Evolutionary conservation across 2,113 vertebrate genomes (phyloP), one percentile per base, ranked within the genome.

Genomic region (Enhydra lutris): DNA sequence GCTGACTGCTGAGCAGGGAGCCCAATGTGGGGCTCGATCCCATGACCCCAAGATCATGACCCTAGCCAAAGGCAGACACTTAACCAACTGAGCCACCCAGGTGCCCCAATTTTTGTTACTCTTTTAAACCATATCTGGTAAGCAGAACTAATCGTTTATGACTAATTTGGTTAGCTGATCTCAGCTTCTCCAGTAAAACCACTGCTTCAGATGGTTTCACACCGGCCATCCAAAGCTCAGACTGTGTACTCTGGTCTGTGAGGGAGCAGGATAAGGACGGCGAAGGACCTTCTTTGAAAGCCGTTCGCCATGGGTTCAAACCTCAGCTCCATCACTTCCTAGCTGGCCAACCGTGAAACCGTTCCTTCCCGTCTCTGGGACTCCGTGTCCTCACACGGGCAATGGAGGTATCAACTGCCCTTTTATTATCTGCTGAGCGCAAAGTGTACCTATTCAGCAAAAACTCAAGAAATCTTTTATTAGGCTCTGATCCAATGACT

Each of bases 301-400:
- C 11, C 14, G 29, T 20, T 23, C 3, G 0, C 6, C 1, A 0
- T 42, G 6, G 21, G 31, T 59, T 78, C 71, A 24, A 10, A 23
- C 24, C 81, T 11, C 81, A 18, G 31, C 42, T 87, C 79, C 7
- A 2, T 29, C 14, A 8, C 20, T 84, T 61, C 79, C 42, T 59
- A 20, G 71, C 42, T 76, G 59, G 31, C 65, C 31, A 3, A 59
- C 73, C 50, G 7, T 39, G 74, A 61, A n/a, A 78, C 55, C 26
- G 9, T 39, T 29, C 24, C 85, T 39, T 39, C 55, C 15, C 7
- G 10, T 81, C 31, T 88, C 79, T 31, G 73, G 39, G 71, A 45
- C 88, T 86, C 88, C 17, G 39, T n/a, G 50, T 76, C 61, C 61
- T 91, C 31, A 24, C 23, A n/a, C 3, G 6, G 5, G 13, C n/a